Evolutionary conservation across 2,113 vertebrate species (phyloP).

Genomic region (Daubentonia madagascariensis): DNA sequence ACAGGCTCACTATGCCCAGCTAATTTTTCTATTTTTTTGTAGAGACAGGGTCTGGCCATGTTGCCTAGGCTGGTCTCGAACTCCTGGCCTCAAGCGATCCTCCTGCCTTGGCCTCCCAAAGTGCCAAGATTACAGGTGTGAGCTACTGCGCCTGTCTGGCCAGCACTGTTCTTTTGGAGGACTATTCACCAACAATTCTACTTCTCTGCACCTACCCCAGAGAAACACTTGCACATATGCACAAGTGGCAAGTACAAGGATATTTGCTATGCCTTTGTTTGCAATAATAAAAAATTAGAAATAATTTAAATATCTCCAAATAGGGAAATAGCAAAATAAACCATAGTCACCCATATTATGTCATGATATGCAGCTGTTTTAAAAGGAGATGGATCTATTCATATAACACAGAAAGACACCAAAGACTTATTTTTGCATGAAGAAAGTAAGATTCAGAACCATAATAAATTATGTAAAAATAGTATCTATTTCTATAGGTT

Average conservation of each 20-base stretch:
- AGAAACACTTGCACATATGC: background rate
- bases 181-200: no score
- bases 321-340: background rate
- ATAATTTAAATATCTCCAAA: background rate
- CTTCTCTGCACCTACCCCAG: background rate
- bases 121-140: no score
- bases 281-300: background rate
- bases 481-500: background rate
- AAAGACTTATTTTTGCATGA: background rate
- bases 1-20: no score
- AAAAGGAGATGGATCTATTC: background rate
- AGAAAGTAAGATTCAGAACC: background rate
- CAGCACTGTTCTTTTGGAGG: no score
- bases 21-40: no score
- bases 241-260: background rate
- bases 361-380: background rate
- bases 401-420: background rate
- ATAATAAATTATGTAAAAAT: background rate
- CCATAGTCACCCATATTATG: background rate
- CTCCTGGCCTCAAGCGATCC: no score
- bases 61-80: no score
- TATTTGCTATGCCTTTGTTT: background rate
- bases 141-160: no score
- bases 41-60: no score
- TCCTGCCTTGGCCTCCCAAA: no score